A percentile compares a stretch with the other conserved stretches of the same genome.
Evolutionary conservation across 1,140 invertebrate species (phyloP).

Genomic region (Macrotrachela quadricornifera): DNA sequence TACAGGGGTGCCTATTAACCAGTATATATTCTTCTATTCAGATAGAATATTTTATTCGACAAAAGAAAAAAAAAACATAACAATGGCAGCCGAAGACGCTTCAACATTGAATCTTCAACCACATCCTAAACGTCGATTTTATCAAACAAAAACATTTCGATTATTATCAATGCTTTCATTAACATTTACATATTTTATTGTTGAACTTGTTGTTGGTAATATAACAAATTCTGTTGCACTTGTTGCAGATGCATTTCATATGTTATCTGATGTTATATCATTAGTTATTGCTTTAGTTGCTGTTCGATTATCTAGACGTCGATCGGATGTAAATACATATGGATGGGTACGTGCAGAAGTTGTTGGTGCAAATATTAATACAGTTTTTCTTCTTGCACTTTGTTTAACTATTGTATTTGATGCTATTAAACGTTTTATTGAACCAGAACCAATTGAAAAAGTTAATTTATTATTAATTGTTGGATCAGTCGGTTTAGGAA

Average conservation of each 20-base stretch:
- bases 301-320: constrained; percentile 17
- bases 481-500: constrained; percentile 30
- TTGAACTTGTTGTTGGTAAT: constrained; percentile 37
- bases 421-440: constrained; percentile 24
- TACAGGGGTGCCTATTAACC: no score
- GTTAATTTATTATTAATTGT: constrained; percentile 35
- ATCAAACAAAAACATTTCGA: constrained; percentile 55
- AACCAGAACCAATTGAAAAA: constrained; percentile 44
- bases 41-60: no score
- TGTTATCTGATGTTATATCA: constrained; percentile 37
- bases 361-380: constrained; percentile 36
- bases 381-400: constrained; percentile 36
- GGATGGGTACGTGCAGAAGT: constrained; percentile 38
- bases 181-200: constrained; percentile 33
- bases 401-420: constrained; percentile 39
- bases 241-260: constrained; percentile 37
- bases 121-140: no score
- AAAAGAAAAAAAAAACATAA: no score
- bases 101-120: no score
- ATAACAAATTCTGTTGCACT: constrained; percentile 36
- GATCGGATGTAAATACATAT: constrained; percentile 9
- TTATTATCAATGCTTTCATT: constrained; percentile 45
- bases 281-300: constrained; percentile 32
- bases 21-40: no score
- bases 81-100: no score